Evolutionary conservation across 30 jellyfish, hydroid and myxozoan genomes (phyloP).

Genomic region (Aurelia sp.): DNA sequence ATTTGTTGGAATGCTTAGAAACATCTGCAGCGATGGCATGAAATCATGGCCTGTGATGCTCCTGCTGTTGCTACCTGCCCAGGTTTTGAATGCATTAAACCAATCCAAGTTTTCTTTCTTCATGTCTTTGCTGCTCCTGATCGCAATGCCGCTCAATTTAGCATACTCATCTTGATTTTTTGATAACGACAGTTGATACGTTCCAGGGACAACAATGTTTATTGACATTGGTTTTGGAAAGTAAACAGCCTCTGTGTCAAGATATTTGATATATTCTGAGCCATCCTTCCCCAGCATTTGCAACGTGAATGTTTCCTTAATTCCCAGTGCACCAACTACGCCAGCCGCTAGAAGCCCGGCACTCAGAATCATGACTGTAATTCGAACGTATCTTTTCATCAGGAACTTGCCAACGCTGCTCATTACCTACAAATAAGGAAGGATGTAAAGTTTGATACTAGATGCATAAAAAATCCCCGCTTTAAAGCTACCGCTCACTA

Average conservation of each 20-base stretch:
- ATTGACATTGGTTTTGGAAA: slow-evolving; percentile 42
- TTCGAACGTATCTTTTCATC: slow-evolving; percentile 38
- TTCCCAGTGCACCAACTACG: slow-evolving; percentile 45
- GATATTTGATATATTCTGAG: slow-evolving; percentile 59
- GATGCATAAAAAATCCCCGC: too few species aligned
- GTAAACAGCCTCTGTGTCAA: slow-evolving; percentile 36
- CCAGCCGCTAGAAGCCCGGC: slow-evolving; percentile 77
- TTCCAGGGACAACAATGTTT: slow-evolving; percentile 59
- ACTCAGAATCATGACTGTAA: slow-evolving; percentile 37
- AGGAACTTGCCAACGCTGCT: slow-evolving; percentile 22
- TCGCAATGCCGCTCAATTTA: slow-evolving; percentile 26
- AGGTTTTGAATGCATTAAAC: slow-evolving; percentile 41
- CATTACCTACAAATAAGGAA: slow-evolving; percentile 26
- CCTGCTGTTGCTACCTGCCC: slow-evolving; percentile 14
- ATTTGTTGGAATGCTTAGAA: slow-evolving; percentile 18
- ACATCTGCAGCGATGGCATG: slow-evolving; percentile 15
- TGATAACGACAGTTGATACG: background rate
- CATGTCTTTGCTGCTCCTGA: slow-evolving; percentile 8
- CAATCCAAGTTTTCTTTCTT: slow-evolving; percentile 21
- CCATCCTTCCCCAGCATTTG: slow-evolving; percentile 77
- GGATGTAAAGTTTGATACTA: background rate
- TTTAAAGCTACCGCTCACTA: too few species aligned
- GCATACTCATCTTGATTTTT: slow-evolving; percentile 24
- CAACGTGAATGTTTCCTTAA: slow-evolving; percentile 66
- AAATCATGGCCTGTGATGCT: slow-evolving; percentile 23